Percentiles rank a stretch among this genome's conserved stretches.
phyloP scores from a whole-genome alignment of 1,140 invertebrate genomes.

The Aphidius ervi region DNA sequence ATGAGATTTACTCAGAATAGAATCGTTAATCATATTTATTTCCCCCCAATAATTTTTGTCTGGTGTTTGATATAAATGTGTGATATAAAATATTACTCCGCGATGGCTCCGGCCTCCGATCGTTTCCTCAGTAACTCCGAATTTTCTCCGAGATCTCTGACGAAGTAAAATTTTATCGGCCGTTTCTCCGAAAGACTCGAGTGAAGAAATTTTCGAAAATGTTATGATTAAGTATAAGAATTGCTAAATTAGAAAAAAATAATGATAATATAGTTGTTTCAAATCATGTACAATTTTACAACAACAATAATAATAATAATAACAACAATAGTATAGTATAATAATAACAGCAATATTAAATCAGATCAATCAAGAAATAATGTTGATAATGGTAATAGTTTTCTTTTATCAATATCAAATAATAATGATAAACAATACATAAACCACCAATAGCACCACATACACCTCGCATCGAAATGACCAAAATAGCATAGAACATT shows the following conservation, averaged over 20 bases:
- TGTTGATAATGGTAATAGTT: constrained; percentile 28
- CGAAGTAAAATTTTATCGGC: too few relatives aligned
- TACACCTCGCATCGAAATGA: constrained; percentile 35
- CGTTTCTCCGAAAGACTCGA: too few relatives aligned
- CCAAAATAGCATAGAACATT: constrained; percentile 36
- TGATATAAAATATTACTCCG: too few relatives aligned
- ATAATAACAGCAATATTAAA: constrained; percentile 1
- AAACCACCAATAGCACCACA: too few relatives aligned
- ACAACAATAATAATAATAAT: constrained; percentile 26
- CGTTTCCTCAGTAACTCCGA: too few relatives aligned
- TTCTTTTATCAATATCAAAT: constrained; percentile 30
- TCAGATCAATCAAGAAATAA: constrained; percentile 44
- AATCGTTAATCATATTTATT: too few relatives aligned
- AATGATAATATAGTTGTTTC: constrained; percentile 33
- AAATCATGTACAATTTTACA: constrained; percentile 44
- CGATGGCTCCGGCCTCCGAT: too few relatives aligned
- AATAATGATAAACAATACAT: constrained; percentile 41
- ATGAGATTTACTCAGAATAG: too few relatives aligned
- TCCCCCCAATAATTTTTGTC: too few relatives aligned
- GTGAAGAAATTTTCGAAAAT: too few relatives aligned
- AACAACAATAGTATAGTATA: constrained; percentile 21
- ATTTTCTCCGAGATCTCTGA: too few relatives aligned
- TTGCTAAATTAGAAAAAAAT: constrained; percentile 40
- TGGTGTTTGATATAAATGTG: too few relatives aligned
- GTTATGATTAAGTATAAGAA: constrained; percentile 10